A percentile compares a stretch with the other conserved stretches of the same genome.
Conservation (phyloP, 2,113 vertebrate species). For the Leptocoma aspasia region DNA sequence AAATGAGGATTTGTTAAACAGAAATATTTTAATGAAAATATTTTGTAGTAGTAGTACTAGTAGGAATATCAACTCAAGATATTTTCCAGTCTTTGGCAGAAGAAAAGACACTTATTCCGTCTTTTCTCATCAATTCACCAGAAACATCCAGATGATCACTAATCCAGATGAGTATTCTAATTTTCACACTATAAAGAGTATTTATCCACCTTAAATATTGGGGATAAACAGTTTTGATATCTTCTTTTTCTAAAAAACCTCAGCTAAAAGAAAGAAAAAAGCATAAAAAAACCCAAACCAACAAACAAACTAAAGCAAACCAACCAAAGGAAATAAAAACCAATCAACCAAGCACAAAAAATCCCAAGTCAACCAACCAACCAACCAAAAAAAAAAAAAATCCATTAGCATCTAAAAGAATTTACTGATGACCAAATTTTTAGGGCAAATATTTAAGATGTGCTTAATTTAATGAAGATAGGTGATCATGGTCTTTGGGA, state of each 20-base stretch:
- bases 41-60: background rate
- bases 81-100: background rate
- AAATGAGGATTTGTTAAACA: background rate
- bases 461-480: background rate
- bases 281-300: rapidly evolving
- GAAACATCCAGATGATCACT: background rate
- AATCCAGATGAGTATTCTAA: background rate
- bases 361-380: background rate
- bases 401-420: background rate
- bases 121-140: background rate
- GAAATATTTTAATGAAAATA: background rate
- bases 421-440: background rate
- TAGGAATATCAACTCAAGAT: background rate
- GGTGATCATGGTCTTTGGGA: background rate
- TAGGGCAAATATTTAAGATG: background rate
- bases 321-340: background rate
- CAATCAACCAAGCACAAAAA: background rate
- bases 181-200: background rate
- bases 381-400: rapidly evolving
- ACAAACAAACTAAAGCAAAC: background rate
- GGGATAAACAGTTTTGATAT: background rate
- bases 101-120: background rate
- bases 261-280: background rate
- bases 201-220: background rate
- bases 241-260: background rate